Base-by-base conservation (phyloP, 2,797 vertebrate species). In the Pitangus sulphuratus region DNA sequence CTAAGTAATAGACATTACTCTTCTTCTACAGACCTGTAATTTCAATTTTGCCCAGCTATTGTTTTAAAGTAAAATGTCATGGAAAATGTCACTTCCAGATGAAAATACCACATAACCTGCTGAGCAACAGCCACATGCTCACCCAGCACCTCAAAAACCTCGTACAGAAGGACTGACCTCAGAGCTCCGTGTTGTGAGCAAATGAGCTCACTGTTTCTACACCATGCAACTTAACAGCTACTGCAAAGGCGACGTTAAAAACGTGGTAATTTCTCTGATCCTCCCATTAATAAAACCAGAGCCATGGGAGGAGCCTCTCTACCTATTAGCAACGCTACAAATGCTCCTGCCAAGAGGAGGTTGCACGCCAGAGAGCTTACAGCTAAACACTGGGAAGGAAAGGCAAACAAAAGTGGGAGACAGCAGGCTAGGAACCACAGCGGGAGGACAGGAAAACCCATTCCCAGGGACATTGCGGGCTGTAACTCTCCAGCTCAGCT, bases 11-110 rank as follows among this genome's bases (percentile, higher is more conserved):
- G 77, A 35, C 42, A 17, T 20, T 58, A 56, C 30, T 71, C 60
- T 50, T 91, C 44, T 68, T 65, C 30, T 65, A 84, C 31, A 62
- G 61, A 96, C n/a, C 66, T 79, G 85, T 86, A 95, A 79, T 77
- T 90, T 84, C 0, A 2, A 30, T 84, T 87, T 72, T 79, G 24
- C 25, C 28, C 19, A 44, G 56, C 62, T 90, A 92, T 88, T 86
- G 76, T 92, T 95, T 60, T 76, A 56, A 89, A 82, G 48, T n/a
- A 94, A 95, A 95, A 95, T 94, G 79, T 84, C 87, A 87, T 0
- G 0, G 26, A 92, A 95, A 96, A 94, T 77, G 60, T 78, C 87
- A 84, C 66, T 88, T 91, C 66, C 50, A 94, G 90, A 93, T 57
- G 80, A 95, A 96, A 96, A 91, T 87, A 76, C 15, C 84, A 76